Conservation (phyloP, 2,888 invertebrate genomes). For the Mesorhabditis belari region DNA sequence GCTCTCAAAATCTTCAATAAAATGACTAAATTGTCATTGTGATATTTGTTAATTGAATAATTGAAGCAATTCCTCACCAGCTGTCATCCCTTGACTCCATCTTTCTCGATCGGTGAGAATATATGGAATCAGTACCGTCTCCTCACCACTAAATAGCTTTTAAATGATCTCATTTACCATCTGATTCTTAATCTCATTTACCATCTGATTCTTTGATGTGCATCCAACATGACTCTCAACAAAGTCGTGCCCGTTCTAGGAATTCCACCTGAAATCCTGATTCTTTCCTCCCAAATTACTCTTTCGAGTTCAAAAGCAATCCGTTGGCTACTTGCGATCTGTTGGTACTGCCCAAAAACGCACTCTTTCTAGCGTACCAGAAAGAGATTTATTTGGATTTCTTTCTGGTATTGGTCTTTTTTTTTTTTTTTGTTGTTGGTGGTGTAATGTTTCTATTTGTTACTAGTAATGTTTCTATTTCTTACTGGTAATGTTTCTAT, state of each 20-base stretch:
- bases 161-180: background rate
- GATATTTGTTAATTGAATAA: too few species aligned
- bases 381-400: too few species aligned
- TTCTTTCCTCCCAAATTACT: background rate
- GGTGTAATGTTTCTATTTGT: too few species aligned
- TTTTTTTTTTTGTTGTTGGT: too few species aligned
- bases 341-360: too few species aligned
- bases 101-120: slow-evolving; percentile 78
- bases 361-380: too few species aligned
- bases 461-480: too few species aligned
- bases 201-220: slow-evolving; percentile 78
- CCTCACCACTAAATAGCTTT: slow-evolving; percentile 55
- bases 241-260: slow-evolving; percentile 93
- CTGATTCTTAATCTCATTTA: slow-evolving; percentile 2
- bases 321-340: too few species aligned
- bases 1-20: background rate
- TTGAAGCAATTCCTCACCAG: background rate
- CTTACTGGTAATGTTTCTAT: too few species aligned
- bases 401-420: too few species aligned
- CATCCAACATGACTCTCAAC: slow-evolving; percentile 94
- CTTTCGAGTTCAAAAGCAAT: background rate
- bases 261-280: slow-evolving; percentile 80
- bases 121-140: slow-evolving; percentile 74
- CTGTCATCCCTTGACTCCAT: slow-evolving; percentile 68
- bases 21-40: too few species aligned